These are phyloP conservation scores for Aphrocallistes beatrix DNA, from an alignment of 37 sponge, comb jelly and placozoan species.

Conservation along the genomic window DNA sequence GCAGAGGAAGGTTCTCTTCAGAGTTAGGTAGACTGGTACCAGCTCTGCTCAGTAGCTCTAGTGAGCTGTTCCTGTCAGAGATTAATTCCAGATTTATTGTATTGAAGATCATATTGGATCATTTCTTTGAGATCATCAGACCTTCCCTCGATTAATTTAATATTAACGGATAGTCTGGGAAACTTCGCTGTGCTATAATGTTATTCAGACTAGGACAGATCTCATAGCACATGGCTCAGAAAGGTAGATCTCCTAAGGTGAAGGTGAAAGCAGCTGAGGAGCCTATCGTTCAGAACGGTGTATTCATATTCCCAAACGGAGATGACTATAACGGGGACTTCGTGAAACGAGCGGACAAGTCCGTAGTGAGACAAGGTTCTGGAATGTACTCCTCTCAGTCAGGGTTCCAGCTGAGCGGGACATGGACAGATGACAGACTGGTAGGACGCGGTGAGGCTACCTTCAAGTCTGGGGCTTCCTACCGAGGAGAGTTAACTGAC, in stretches of 20 bases:
- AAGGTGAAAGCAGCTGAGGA: background rate
- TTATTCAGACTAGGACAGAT: no score
- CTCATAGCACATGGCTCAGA: no score
- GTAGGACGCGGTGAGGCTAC: background rate
- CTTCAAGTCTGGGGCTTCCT: background rate
- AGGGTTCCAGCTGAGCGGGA: background rate
- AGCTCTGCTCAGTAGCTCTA: background rate
- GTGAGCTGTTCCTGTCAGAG: no score
- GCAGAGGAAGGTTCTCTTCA: slow-evolving; percentile 93
- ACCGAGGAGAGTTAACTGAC: background rate
- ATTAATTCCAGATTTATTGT: no score
- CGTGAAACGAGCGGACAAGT: background rate
- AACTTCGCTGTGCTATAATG: no score
- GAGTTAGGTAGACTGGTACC: slow-evolving; percentile 49
- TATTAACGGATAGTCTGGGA: no score
- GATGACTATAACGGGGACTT: background rate
- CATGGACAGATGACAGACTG: background rate
- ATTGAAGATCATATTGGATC: no score
- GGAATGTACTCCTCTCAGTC: background rate
- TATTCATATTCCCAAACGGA: background rate
- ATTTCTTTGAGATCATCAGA: no score
- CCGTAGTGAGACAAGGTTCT: background rate
- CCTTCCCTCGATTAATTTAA: no score
- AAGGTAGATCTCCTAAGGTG: background rate
- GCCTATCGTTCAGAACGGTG: background rate